A percentile compares a stretch with the other conserved stretches of the same genome.
These are phyloP conservation scores for Bufotes viridis DNA, from an alignment of 2,797 vertebrate genomes.

Conservation along the genomic window DNA sequence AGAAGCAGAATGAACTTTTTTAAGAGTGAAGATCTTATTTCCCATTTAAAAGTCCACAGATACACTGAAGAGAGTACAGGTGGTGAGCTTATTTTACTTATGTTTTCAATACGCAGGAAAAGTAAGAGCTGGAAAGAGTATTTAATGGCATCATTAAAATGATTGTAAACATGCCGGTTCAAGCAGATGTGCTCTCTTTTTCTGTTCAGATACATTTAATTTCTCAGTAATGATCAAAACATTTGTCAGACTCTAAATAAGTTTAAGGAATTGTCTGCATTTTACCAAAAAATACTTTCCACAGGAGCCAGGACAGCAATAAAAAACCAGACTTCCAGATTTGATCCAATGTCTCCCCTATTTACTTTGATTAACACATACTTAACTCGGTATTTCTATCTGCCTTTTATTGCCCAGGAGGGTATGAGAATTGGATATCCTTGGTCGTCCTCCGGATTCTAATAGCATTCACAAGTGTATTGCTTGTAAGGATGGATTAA, in stretches of 20 bases:
- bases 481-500: slow-evolving; percentile 46
- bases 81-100: slow-evolving; percentile 72
- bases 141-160: slow-evolving; percentile 76
- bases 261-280: slow-evolving; percentile 68
- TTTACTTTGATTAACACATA: slow-evolving; percentile 72
- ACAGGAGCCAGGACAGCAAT: slow-evolving; percentile 70
- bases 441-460: slow-evolving; percentile 43
- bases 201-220: slow-evolving; percentile 68
- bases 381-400: slow-evolving; percentile 63
- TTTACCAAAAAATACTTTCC: slow-evolving; percentile 72
- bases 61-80: slow-evolving; percentile 66
- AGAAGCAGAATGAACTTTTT: slow-evolving; percentile 11
- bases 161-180: slow-evolving; percentile 75
- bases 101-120: slow-evolving; percentile 67
- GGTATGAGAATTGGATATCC: slow-evolving; percentile 54
- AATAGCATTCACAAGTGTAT: slow-evolving; percentile 40
- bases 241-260: slow-evolving; percentile 68
- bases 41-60: neutral
- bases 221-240: slow-evolving; percentile 76
- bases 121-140: slow-evolving; percentile 67
- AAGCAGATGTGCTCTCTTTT: slow-evolving; percentile 72
- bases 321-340: slow-evolving; percentile 74
- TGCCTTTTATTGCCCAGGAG: slow-evolving; percentile 62
- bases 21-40: slow-evolving; percentile 22
- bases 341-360: slow-evolving; percentile 66